Evolutionary conservation across 2,888 invertebrate genomes (phyloP), one percentile per base, ranked within the genome.

Genomic region (Dynastes maya): DNA sequence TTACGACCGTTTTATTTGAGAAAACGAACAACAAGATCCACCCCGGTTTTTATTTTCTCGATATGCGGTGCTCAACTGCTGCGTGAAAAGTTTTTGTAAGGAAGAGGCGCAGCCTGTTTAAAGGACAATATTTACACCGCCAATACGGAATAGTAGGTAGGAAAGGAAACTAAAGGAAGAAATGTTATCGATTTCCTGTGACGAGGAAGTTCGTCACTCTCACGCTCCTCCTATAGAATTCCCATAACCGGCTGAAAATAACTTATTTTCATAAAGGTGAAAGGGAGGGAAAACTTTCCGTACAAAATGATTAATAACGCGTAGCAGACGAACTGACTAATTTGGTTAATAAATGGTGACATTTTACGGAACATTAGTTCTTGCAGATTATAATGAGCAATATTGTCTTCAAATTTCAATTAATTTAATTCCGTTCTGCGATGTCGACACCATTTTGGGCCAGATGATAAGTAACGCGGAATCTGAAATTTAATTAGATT

Each of bases 1-100:
- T 72, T 72, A 72, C 72, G 72, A 61, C 22, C 72, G 37, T 72
- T 72, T 72, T 72, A 72, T 72, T 72, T 72, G 61, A 72, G 72
- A 61, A 72, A 58, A 27, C 72, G 61, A 37, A 58, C 37, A 58
- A 72, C 72, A 37, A 61, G 27, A 61, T 45, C 58, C 61, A 13
- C 72, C 61, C 61, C 27, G 37, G 61, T 22, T 72, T 58, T 61
- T 72, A 72, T 72, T 72, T 72, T 61, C 58, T 32, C 45, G 61
- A 58, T 32, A 37, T 9, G 29, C 40, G 37, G 22, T 58, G 58
- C 2, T 40, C 40, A n/a, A 72, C 16, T 58, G 16, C 9, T 22
- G 40, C 45, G 40, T 61, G 61, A 61, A 72, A 72, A 72, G 58
- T 72, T 72, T 72, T 72, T 72, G 40, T 61, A 72, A 45, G 45